phyloP scores from a whole-genome alignment of 2,113 vertebrate genomes.

The Panthera leo region DNA sequence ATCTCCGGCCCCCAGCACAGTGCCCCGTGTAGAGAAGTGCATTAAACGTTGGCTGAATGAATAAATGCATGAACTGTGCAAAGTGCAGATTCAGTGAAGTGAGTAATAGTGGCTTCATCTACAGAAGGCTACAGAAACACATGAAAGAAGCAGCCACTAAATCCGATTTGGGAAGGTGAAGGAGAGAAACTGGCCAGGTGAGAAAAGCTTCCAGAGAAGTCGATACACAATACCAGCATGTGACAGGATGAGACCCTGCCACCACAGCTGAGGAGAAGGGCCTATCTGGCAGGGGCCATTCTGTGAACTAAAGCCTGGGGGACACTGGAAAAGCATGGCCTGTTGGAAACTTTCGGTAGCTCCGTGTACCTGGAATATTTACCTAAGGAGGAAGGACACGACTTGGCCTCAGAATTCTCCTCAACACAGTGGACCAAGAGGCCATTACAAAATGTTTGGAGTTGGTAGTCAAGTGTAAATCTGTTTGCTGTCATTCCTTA shows the following conservation, averaged over 20 bases:
- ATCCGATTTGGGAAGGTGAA: neutral
- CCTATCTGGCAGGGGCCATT: too few relatives aligned
- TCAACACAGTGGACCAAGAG: neutral
- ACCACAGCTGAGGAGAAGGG: neutral
- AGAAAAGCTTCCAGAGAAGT: neutral
- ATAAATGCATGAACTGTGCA: neutral
- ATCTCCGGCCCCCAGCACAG: neutral
- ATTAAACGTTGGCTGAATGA: neutral
- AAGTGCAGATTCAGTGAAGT: neutral
- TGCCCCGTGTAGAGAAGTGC: neutral
- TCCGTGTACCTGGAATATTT: neutral
- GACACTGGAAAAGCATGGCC: neutral
- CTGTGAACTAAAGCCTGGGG: neutral
- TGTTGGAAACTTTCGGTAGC: neutral
- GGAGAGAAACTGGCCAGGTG: neutral
- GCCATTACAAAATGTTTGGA: neutral
- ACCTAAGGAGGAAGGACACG: neutral
- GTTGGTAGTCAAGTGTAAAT: neutral
- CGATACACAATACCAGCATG: fast-evolving
- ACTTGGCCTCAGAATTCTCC: neutral
- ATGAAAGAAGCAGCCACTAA: neutral
- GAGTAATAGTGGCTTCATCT: neutral
- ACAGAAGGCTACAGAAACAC: neutral
- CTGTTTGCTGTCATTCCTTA: neutral
- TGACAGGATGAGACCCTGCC: too few relatives aligned